phyloP scores from a whole-genome alignment of 2,113 vertebrate species.

The Halcyon malimbica region DNA sequence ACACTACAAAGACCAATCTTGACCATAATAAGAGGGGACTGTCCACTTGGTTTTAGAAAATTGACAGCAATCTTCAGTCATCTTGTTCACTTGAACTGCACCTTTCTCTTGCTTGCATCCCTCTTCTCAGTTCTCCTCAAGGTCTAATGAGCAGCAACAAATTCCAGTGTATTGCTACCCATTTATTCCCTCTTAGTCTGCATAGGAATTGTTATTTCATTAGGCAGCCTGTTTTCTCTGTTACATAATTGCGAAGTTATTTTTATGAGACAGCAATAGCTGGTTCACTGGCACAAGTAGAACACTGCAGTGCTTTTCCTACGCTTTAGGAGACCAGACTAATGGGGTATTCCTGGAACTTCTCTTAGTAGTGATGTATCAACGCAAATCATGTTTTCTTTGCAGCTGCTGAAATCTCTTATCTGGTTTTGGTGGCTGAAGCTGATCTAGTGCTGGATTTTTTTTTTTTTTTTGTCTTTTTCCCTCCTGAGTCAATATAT shows the following conservation, averaged over 20 bases:
- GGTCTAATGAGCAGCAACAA: not conserved
- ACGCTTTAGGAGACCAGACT: not conserved
- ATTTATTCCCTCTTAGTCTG: not conserved
- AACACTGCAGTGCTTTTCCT: not conserved
- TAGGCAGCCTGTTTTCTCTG: not conserved
- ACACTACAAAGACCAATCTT: not conserved
- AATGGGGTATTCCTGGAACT: not conserved
- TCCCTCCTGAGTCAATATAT: not conserved
- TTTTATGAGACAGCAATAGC: not conserved
- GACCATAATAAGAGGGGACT: not conserved
- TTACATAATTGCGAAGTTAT: not conserved
- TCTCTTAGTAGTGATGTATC: not conserved
- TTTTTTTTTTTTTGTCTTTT: not conserved
- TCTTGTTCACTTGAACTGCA: not conserved
- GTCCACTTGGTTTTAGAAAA: not conserved
- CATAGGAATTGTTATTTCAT: not conserved
- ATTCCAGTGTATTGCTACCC: not conserved
- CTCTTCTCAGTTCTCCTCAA: not conserved
- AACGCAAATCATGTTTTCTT: not conserved
- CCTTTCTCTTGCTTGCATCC: not conserved
- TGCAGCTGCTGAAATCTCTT: not conserved
- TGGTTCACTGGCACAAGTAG: not conserved
- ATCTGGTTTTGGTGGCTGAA: not conserved
- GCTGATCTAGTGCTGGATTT: not conserved
- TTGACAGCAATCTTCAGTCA: not conserved